These are phyloP conservation scores for Gavialis gangeticus DNA, from an alignment of 2,113 vertebrate species.

Conservation along the genomic window DNA sequence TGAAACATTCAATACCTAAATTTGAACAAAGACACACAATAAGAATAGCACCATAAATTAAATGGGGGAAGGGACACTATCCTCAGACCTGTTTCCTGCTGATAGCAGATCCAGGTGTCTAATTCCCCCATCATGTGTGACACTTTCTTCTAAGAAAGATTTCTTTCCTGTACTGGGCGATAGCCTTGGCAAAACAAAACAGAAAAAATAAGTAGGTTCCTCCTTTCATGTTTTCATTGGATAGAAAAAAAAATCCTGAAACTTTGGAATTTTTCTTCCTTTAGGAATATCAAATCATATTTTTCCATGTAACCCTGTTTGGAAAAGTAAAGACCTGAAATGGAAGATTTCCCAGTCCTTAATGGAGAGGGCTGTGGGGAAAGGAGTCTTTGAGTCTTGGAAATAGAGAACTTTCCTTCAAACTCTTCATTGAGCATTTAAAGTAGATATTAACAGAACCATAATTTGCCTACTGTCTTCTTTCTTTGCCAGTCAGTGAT, in stretches of 20 bases:
- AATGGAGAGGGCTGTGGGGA: background rate
- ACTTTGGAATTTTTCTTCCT: background rate
- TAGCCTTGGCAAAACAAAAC: no score
- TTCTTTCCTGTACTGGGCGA: no score
- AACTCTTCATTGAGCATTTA: background rate
- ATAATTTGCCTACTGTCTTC: background rate
- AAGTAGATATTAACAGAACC: background rate
- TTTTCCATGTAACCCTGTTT: background rate
- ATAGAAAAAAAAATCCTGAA: background rate
- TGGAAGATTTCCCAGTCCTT: background rate
- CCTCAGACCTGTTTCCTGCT: no score
- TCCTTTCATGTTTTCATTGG: background rate
- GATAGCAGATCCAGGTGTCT: no score
- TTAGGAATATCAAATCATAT: background rate
- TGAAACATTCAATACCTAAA: no score
- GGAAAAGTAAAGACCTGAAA: background rate
- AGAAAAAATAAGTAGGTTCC: no score
- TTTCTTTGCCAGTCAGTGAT: no score
- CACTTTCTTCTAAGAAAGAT: no score
- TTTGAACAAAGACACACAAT: no score
- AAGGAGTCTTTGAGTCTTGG: background rate
- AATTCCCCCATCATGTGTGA: no score
- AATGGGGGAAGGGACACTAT: no score
- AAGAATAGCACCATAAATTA: no score
- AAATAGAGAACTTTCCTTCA: background rate